A percentile compares a stretch with the other conserved stretches of the same genome.
Evolutionary conservation across 2,888 invertebrate genomes (phyloP).

Genomic region (Acanthococcus lagerstroemiae): DNA sequence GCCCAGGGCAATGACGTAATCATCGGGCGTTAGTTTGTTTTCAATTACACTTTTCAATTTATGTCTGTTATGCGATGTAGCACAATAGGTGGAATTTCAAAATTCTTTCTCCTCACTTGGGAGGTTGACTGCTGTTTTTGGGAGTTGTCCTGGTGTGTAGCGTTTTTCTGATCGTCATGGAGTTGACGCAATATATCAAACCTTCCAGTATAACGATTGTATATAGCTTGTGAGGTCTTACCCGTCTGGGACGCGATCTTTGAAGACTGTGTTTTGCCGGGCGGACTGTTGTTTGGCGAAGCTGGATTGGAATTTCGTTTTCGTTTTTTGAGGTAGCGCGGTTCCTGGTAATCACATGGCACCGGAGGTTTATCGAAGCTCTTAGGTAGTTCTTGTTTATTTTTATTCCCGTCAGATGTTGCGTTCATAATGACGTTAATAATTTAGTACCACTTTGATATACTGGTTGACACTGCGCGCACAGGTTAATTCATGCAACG

Average conservation of each 20-base stretch:
- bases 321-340: neutral
- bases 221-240: neutral
- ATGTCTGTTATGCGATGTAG: neutral
- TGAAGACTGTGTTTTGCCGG: neutral
- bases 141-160: neutral
- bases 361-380: too few relatives aligned
- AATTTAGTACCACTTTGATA: too few relatives aligned
- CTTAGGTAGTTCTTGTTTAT: too few relatives aligned
- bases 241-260: neutral
- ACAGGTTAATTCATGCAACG: too few relatives aligned
- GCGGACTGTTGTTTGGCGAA: neutral
- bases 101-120: too few relatives aligned
- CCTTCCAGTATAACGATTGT: neutral
- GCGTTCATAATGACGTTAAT: too few relatives aligned
- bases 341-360: neutral
- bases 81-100: neutral
- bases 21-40: neutral
- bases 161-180: neutral
- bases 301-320: neutral
- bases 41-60: neutral
- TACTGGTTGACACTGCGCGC: too few relatives aligned
- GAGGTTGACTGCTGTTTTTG: neutral
- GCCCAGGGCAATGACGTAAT: neutral
- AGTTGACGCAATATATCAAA: neutral
- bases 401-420: too few relatives aligned